Conservation (phyloP, 1,140 invertebrate genomes). For the Euborellia annulipes region DNA sequence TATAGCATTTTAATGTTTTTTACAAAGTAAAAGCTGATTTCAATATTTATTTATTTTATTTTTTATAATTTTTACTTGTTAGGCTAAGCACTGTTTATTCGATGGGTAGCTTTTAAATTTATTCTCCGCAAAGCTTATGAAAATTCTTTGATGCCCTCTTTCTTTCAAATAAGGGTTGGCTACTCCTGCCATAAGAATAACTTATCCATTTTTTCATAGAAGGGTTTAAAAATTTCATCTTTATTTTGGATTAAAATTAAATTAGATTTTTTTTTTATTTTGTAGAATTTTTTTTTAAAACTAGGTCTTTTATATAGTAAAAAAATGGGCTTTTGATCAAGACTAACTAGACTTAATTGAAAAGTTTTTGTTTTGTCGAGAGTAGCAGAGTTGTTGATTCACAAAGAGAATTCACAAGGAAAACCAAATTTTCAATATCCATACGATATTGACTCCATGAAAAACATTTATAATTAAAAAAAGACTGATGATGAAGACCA, state of each 20-base stretch:
- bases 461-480: too few relatives aligned
- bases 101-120: conserved; percentile 14
- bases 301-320: conserved; percentile 6
- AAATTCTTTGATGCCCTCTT: conserved; percentile 14
- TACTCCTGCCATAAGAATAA: conserved; percentile 3
- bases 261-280: conserved; percentile 8
- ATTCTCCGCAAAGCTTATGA: too few relatives aligned
- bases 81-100: conserved; percentile 21
- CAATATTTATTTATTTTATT: conserved; percentile 10
- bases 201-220: conserved; percentile 3
- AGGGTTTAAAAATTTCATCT: conserved; percentile 1
- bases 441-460: too few relatives aligned
- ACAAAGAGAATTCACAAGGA: too few relatives aligned
- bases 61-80: conserved; percentile 10
- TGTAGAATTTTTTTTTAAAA: conserved; percentile 5
- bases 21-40: conserved; percentile 11
- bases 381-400: too few relatives aligned
- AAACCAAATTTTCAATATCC: too few relatives aligned
- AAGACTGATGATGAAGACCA: too few relatives aligned
- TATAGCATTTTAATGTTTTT: conserved; percentile 5
- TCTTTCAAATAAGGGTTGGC: conserved; percentile 16
- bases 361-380: too few relatives aligned
- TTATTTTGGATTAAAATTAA: conserved; percentile 13
- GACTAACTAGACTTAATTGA: too few relatives aligned
- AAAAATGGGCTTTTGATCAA: not conserved